Evolutionary conservation across 2,797 vertebrate genomes (phyloP), one percentile per base, ranked within the genome.

Genomic region (Fundulus diaphanus): DNA sequence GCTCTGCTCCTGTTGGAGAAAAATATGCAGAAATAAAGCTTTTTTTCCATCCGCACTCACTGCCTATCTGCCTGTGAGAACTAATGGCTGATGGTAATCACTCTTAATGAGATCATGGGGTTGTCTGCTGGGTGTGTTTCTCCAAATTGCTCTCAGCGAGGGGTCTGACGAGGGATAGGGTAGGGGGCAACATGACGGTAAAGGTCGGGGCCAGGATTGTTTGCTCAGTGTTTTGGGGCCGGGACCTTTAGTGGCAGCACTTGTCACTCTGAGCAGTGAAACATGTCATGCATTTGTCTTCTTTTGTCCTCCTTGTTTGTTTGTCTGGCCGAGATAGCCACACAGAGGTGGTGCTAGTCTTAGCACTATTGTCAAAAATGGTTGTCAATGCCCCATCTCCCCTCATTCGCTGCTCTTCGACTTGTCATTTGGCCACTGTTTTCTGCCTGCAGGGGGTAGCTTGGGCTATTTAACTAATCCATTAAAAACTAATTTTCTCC

Each of bases 401-500:
- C 76, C 73, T 51, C 81, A 44, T 65, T 82, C 80, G 74, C 83
- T 7, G 76, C 85, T 85, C 74, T 72, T 37, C 46, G 82, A 87
- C 87, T 95, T 90, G 93, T 87, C 89, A 91, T 86, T 91, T 93
- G 77, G 86, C 86, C 74, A 88, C 84, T 87, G 78, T 92, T 88
- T 90, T 91, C 87, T 91, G 76, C 76, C 90, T 71, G 87, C 56
- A 67, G 90, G 95, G 90, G 94, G 94, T 84, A 78, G 87, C 82
- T 86, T 74, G 37, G 79, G 89, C 92, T 89, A 93, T 93, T 94
- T 92, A 92, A 91, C 88, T 95, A 95, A 95, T 95, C 94, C 91
- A 93, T 94, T 94, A 95, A 95, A 93, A 83, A 95, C 95, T 94
- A 94, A 95, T 95, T 95, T 95, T 94, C 94, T 92, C 94, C 95